Base-by-base conservation (phyloP, 2,888 invertebrate genomes). In the Gymnoscelis rufifasciata region DNA sequence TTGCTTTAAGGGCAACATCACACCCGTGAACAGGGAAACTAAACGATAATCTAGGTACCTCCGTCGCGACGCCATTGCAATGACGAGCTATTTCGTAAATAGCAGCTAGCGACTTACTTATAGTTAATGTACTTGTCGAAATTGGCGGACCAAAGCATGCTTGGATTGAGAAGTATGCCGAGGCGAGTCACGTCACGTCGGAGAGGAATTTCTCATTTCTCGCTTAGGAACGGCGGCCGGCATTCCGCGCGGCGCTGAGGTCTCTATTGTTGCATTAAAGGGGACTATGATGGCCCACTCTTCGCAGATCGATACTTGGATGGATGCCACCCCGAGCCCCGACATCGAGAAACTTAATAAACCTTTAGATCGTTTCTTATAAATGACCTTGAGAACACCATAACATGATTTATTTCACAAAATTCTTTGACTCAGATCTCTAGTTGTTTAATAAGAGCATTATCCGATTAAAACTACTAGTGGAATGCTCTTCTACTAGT, bases 151-250 rank as follows among this genome's bases (percentile, higher is more conserved):
- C 3, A 7, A 26, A 26, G 26, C 7, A 6, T 8, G 19, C 19
- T 33, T 10, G 14, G n/a, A 3, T 11, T n/a, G 19, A 19, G 19
- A 35, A 27, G 13, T 43, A 43, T 39, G 35, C 28, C 15, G 13
- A 3, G 10, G 26, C 19, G 19, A 11, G 8, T 38, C 38, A 40
- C 35, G 44, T 42, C 56, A 38, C 38, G 15, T 14, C 15, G 19
- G 46, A 47, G 36, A 47, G 66, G 69, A 57, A 70, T 69, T 68
- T 70, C 57, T 68, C 61, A 69, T 68, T 68, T 54, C 31, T 27
- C 39, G 35, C 26, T 37, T 24, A 38, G 39, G 38, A 39, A 23
- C 13, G 31, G 39, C 56, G 48, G 53, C 51, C 52, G 43, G 28
- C 45, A 42, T 50, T 28, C 45, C 50, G 30, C 10, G 13, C 14